These are phyloP conservation scores for Tenodera sinensis DNA, from an alignment of 2,888 invertebrate genomes.

Conservation along the genomic window DNA sequence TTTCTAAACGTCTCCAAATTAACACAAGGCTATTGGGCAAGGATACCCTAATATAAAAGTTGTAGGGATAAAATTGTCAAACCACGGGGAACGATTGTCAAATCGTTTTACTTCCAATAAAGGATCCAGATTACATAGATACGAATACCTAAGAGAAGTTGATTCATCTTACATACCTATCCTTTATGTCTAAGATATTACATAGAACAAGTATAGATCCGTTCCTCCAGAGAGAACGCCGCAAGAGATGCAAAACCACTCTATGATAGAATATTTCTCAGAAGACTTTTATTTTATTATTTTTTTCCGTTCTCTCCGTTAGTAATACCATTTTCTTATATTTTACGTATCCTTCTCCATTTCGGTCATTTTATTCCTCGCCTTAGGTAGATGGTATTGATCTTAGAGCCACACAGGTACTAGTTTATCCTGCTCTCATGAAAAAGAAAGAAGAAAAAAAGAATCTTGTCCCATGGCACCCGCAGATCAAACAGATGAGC, in stretches of 20 bases:
- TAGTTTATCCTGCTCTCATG: neutral
- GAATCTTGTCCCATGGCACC: neutral
- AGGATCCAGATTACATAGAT: too few relatives aligned
- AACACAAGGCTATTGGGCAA: too few relatives aligned
- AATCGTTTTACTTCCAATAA: too few relatives aligned
- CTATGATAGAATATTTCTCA: neutral
- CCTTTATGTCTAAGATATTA: too few relatives aligned
- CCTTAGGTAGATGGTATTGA: neutral
- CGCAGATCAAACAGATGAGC: neutral
- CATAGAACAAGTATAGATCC: too few relatives aligned
- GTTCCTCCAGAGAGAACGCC: too few relatives aligned
- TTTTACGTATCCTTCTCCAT: neutral
- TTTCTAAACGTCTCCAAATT: too few relatives aligned
- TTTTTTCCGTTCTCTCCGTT: neutral
- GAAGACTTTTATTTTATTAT: neutral
- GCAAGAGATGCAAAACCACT: neutral
- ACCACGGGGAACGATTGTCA: too few relatives aligned
- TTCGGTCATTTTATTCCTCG: neutral
- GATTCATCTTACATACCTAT: too few relatives aligned
- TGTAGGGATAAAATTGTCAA: too few relatives aligned
- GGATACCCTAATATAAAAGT: too few relatives aligned
- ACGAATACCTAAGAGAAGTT: too few relatives aligned
- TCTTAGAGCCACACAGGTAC: neutral
- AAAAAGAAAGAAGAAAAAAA: neutral
- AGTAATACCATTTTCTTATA: neutral